phyloP scores from a whole-genome alignment of 2,888 invertebrate species.

The Helicoverpa assulta region DNA sequence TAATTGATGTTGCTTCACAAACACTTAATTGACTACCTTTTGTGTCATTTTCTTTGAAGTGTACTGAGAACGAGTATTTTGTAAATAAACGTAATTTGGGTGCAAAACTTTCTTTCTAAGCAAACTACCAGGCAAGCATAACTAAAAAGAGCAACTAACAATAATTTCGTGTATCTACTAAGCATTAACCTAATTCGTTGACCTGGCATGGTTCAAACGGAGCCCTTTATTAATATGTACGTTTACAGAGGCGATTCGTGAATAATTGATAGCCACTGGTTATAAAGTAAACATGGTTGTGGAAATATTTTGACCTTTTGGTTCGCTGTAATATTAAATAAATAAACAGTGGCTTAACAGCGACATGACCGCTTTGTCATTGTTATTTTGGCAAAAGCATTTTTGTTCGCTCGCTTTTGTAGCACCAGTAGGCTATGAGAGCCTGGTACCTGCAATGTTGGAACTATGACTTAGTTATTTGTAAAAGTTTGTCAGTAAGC shows the following conservation, averaged over 20 bases:
- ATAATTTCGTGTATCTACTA: constrained; percentile 43
- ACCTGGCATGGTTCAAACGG: constrained; percentile 49
- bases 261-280: constrained; percentile 50
- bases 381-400: constrained; percentile 4
- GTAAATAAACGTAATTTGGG: no score
- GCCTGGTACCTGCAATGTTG: no score
- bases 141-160: constrained; percentile 39
- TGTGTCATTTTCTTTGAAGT: neutral
- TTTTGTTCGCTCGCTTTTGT: neutral
- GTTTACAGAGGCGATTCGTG: constrained; percentile 40
- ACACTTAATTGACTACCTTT: neutral
- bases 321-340: constrained; percentile 28
- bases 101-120: neutral
- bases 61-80: neutral
- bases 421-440: no score
- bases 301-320: constrained; percentile 45
- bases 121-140: constrained; percentile 42
- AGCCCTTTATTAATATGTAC: constrained; percentile 52
- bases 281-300: constrained; percentile 43
- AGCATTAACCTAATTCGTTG: constrained; percentile 57
- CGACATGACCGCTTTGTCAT: constrained; percentile 11
- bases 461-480: no score
- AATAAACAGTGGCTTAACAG: constrained; percentile 35
- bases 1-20: constrained; percentile 11
- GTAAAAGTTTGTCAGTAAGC: no score